A percentile compares a stretch with the other conserved stretches of the same genome.
These are phyloP conservation scores for Sycophila texana DNA, from an alignment of 2,888 invertebrate genomes.

Conservation along the genomic window DNA sequence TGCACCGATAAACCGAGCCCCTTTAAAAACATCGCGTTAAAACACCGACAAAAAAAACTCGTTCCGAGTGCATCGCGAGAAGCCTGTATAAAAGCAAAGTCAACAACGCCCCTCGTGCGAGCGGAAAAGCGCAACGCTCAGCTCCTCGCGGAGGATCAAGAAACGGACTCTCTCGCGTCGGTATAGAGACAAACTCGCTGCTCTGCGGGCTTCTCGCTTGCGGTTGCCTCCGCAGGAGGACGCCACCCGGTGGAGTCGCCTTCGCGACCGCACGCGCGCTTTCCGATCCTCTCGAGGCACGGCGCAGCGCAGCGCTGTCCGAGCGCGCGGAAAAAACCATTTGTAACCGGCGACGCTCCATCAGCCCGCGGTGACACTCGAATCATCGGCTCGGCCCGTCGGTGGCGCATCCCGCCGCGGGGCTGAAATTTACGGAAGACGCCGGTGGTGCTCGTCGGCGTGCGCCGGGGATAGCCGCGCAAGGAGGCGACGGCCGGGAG, in stretches of 20 bases:
- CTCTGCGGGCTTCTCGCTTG: neutral
- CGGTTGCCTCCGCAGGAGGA: slow-evolving; percentile 52
- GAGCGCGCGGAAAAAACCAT: neutral
- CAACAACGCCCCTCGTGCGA: too few species aligned
- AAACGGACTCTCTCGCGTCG: neutral
- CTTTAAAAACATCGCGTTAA: too few species aligned
- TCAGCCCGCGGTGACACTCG: too few species aligned
- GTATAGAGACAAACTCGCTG: neutral
- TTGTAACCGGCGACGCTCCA: neutral
- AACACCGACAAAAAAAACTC: too few species aligned
- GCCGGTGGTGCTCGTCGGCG: neutral
- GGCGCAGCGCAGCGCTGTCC: neutral
- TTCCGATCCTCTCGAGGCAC: slow-evolving; percentile 1
- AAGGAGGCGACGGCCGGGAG: neutral
- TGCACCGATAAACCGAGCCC: too few species aligned
- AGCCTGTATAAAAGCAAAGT: too few species aligned
- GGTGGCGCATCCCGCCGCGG: too few species aligned
- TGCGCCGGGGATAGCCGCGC: neutral
- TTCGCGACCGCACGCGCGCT: neutral
- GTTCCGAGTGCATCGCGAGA: too few species aligned
- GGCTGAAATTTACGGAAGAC: too few species aligned
- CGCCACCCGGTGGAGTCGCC: slow-evolving; percentile 13
- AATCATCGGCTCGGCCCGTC: neutral
- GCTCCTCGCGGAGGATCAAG: too few species aligned
- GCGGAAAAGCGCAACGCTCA: too few species aligned